Evolutionary conservation across 2,888 invertebrate species (phyloP).

Genomic region (Oscheius sp.): DNA sequence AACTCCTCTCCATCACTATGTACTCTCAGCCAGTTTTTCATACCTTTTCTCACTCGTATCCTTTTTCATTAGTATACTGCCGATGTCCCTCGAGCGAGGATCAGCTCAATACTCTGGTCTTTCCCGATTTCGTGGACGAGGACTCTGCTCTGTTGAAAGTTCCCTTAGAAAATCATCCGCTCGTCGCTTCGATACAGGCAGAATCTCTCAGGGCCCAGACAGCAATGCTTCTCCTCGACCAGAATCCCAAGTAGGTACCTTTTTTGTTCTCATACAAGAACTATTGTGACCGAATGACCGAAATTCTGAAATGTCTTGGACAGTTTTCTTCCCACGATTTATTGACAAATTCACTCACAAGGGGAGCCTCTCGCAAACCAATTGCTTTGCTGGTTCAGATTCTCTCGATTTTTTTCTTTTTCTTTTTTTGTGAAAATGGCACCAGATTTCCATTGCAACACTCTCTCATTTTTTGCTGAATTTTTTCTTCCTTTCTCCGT

Average conservation of each 20-base stretch:
- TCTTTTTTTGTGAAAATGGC: too few relatives aligned
- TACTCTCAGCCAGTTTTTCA: conserved; percentile 56
- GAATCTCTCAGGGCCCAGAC: conserved; percentile 87
- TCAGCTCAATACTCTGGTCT: conserved; percentile 57
- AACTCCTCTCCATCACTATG: conserved; percentile 66
- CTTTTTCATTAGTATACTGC: conserved; percentile 64
- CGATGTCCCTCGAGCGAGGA: conserved; percentile 60
- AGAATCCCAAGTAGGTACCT: conserved; percentile 56
- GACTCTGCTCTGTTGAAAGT: conserved; percentile 50
- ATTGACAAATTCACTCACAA: conserved; percentile 86
- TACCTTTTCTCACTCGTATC: background rate
- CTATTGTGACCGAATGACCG: conserved; percentile 76
- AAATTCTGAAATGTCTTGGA: conserved; percentile 88
- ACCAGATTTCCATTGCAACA: too few relatives aligned
- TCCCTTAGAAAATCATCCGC: conserved; percentile 31
- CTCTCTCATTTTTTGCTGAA: too few relatives aligned
- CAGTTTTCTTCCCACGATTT: conserved; percentile 87
- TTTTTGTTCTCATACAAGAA: background rate
- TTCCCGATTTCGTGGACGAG: conserved; percentile 62
- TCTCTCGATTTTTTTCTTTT: too few relatives aligned
- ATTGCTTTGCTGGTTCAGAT: too few relatives aligned
- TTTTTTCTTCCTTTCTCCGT: too few relatives aligned
- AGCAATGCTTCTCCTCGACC: conserved; percentile 86
- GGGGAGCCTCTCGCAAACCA: too few relatives aligned
- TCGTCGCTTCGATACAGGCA: conserved; percentile 84